Evolutionary conservation across 2,888 invertebrate genomes (phyloP).

Genomic region (Furcula furcula): DNA sequence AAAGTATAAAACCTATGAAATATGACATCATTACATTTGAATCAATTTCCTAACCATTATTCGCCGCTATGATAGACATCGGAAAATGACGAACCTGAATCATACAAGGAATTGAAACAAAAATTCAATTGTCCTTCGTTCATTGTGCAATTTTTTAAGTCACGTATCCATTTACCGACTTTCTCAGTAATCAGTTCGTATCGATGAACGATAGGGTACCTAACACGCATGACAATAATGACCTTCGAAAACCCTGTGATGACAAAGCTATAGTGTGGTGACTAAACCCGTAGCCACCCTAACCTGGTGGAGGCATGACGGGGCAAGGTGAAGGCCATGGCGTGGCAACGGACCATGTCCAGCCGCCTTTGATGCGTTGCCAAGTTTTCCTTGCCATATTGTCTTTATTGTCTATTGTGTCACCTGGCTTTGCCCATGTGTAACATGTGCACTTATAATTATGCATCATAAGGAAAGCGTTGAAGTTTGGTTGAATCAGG

Average conservation of each 20-base stretch:
- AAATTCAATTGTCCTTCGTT: slow-evolving; percentile 1
- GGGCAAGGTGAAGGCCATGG: slow-evolving; percentile 30
- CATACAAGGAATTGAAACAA: neutral
- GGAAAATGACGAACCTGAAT: neutral
- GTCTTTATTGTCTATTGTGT: slow-evolving; percentile 24
- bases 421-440: slow-evolving; percentile 20
- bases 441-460: neutral
- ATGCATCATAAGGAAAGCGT: neutral
- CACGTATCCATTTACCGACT: slow-evolving; percentile 7
- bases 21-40: neutral
- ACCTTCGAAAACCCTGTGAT: slow-evolving; percentile 59
- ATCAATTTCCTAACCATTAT: neutral
- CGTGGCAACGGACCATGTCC: slow-evolving; percentile 1
- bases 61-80: neutral
- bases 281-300: too few species aligned
- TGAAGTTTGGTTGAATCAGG: neutral
- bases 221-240: slow-evolving; percentile 27
- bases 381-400: slow-evolving; percentile 28
- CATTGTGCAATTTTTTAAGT: slow-evolving; percentile 4
- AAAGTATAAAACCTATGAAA: neutral
- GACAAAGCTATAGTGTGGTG: slow-evolving; percentile 65
- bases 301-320: slow-evolving; percentile 28
- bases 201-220: slow-evolving; percentile 12
- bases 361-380: slow-evolving; percentile 26
- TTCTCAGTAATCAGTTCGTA: slow-evolving; percentile 25